Conservation (phyloP, 2,113 vertebrate species). For the Microtus pennsylvanicus region DNA sequence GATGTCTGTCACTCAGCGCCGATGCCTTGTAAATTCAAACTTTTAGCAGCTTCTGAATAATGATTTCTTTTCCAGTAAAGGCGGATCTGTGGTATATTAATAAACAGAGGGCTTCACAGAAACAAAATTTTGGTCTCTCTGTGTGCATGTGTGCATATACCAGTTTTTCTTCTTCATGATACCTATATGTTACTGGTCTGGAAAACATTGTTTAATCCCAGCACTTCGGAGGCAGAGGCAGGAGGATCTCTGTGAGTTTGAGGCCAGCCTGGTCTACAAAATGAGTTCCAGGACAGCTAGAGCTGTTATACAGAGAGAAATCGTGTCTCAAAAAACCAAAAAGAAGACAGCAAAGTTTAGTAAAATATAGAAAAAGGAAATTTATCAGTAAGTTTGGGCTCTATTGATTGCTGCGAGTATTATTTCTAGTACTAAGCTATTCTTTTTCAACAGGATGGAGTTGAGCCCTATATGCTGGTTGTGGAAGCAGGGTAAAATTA, state of each 20-base stretch:
- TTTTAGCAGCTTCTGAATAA: slow-evolving; percentile 67
- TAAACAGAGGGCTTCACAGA: not conserved
- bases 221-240: not conserved
- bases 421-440: not conserved
- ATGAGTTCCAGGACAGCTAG: not conserved
- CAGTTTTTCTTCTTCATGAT: not conserved
- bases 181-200: not conserved
- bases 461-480: not conserved
- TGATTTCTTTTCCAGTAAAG: slow-evolving; percentile 63
- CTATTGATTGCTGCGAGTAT: not conserved
- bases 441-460: not conserved
- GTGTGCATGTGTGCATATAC: not conserved
- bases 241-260: not conserved
- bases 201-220: not conserved
- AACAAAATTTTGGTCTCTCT: not conserved
- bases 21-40: slow-evolving; percentile 68
- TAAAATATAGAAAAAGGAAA: not conserved
- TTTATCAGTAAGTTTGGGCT: not conserved
- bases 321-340: not conserved
- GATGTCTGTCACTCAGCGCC: slow-evolving; percentile 72
- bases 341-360: not conserved
- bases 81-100: not conserved
- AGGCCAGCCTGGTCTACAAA: not conserved
- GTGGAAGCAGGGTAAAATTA: not conserved
- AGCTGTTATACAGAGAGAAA: not conserved